Conservation (phyloP, 2,113 vertebrate species). For the Halichoerus grypus region DNA sequence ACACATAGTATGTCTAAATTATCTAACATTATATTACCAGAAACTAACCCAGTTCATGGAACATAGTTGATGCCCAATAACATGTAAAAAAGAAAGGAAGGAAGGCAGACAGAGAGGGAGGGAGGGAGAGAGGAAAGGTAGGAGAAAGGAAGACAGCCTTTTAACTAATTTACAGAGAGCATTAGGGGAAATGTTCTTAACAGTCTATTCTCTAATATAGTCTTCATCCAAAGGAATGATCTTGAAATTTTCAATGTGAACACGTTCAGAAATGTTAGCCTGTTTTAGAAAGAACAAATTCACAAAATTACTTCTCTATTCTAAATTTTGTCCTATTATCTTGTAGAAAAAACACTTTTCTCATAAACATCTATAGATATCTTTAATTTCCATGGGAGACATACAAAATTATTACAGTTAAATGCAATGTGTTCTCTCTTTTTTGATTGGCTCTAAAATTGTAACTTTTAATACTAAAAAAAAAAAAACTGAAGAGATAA, state of each 20-base stretch:
- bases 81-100: not conserved
- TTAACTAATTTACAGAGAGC: not conserved
- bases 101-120: not conserved
- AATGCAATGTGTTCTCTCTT: not conserved
- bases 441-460: not conserved
- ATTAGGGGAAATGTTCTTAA: not conserved
- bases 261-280: not conserved
- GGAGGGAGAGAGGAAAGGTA: not conserved
- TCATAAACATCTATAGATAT: not conserved
- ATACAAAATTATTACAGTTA: not conserved
- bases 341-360: not conserved
- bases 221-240: not conserved
- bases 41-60: not conserved
- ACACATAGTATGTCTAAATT: not conserved
- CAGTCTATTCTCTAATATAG: not conserved
- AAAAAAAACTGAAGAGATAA: not conserved
- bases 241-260: not conserved
- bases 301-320: not conserved
- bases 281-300: not conserved
- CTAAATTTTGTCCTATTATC: not conserved
- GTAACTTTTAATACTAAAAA: not conserved
- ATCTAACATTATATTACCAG: not conserved
- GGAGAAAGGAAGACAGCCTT: not conserved
- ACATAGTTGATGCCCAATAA: not conserved
- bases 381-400: not conserved